These are phyloP conservation scores for Stegophylla sp. DNA, from an alignment of 2,888 invertebrate genomes.

Conservation along the genomic window DNA sequence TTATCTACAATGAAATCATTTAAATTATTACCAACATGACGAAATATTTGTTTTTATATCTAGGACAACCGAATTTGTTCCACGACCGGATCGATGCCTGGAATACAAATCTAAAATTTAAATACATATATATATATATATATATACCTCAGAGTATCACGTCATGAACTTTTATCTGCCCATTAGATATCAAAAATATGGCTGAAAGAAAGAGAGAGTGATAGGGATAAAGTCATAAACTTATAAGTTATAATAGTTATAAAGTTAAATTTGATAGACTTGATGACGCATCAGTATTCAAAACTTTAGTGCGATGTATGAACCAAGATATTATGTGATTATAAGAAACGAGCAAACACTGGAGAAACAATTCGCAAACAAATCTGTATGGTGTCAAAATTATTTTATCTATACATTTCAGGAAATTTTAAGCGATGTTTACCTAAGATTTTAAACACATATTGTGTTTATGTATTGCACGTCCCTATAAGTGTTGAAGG, in stretches of 20 bases:
- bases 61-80: not conserved
- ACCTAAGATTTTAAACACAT: too few species aligned
- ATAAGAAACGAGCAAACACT: not conserved
- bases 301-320: constrained; percentile 21
- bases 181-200: too few species aligned
- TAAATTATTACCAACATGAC: not conserved
- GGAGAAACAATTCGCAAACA: constrained; percentile 17
- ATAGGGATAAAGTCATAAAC: not conserved
- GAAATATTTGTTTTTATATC: not conserved
- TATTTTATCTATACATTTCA: not conserved
- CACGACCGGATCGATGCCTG: not conserved
- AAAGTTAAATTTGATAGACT: constrained; percentile 37
- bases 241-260: not conserved
- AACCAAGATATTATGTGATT: not conserved
- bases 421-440: not conserved
- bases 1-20: not conserved
- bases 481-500: too few species aligned
- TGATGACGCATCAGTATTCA: not conserved
- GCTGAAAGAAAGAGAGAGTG: too few species aligned
- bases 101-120: too few species aligned
- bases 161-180: too few species aligned
- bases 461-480: too few species aligned
- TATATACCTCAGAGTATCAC: too few species aligned
- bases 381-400: not conserved
- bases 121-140: too few species aligned